phyloP scores from a whole-genome alignment of 2,113 vertebrate genomes.

The Delphinus delphis region DNA sequence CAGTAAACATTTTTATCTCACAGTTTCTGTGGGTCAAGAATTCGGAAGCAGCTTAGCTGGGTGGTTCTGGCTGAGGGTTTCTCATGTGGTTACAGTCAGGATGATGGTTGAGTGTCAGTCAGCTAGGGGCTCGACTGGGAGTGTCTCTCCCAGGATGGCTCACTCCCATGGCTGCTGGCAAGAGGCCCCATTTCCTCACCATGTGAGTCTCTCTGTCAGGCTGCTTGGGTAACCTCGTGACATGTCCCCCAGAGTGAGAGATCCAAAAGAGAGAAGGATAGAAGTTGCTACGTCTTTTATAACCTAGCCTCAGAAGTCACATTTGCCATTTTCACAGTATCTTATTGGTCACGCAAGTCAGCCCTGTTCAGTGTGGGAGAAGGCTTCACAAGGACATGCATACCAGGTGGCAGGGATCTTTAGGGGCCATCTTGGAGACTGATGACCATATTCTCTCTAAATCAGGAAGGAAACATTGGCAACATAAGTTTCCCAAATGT shows the following conservation, averaged over 20 bases:
- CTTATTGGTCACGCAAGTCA: background rate
- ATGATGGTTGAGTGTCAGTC: background rate
- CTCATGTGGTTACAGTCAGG: background rate
- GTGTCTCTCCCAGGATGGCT: background rate
- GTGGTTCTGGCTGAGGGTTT: background rate
- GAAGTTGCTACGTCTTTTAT: background rate
- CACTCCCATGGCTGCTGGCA: background rate
- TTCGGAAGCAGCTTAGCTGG: background rate
- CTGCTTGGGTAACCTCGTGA: background rate
- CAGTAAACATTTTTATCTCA: background rate
- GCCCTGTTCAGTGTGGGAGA: background rate
- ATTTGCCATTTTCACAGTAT: constrained; percentile 2
- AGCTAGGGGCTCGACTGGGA: background rate
- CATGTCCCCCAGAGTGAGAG: background rate
- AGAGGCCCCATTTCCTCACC: background rate
- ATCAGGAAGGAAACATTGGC: background rate
- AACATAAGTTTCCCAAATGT: background rate
- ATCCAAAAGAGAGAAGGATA: background rate
- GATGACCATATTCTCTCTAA: background rate
- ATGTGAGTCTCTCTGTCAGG: background rate
- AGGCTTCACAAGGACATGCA: no score
- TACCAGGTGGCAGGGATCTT: background rate
- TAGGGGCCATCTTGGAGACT: background rate
- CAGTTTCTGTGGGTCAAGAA: background rate
- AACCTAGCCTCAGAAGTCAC: background rate